These are phyloP conservation scores for Sprattus sprattus DNA, from an alignment of 2,113 vertebrate genomes.

Conservation along the genomic window DNA sequence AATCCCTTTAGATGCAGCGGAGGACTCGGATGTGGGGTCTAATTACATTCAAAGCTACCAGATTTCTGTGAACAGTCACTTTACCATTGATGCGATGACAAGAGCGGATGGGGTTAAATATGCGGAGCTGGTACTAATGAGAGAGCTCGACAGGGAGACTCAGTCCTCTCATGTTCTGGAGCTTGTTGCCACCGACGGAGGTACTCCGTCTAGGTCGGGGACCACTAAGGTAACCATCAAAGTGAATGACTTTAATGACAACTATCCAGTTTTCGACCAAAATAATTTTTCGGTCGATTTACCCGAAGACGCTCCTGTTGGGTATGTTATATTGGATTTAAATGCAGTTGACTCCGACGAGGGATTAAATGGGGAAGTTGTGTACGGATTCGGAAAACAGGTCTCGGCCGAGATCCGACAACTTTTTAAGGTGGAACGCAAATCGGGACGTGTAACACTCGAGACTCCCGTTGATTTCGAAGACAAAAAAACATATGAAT, in stretches of 20 bases:
- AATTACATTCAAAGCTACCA: conserved; percentile 92
- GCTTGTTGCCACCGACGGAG: conserved; percentile 88
- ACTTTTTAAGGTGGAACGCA: conserved; percentile 86
- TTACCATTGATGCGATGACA: conserved; percentile 85
- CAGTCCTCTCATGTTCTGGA: conserved; percentile 83
- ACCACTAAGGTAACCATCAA: conserved; percentile 81
- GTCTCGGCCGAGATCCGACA: conserved; percentile 81
- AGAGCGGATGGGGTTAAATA: conserved; percentile 91
- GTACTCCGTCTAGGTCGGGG: conserved; percentile 79
- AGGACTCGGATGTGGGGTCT: conserved; percentile 86
- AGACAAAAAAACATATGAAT: conserved; percentile 85
- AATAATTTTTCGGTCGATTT: conserved; percentile 82
- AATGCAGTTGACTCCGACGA: conserved; percentile 85
- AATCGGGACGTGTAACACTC: conserved; percentile 82
- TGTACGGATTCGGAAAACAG: conserved; percentile 86
- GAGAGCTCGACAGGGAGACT: conserved; percentile 87
- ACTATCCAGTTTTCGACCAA: conserved; percentile 88
- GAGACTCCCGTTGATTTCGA: conserved; percentile 85
- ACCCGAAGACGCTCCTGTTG: conserved; percentile 81
- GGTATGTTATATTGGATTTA: conserved; percentile 82
- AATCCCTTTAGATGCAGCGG: conserved; percentile 83
- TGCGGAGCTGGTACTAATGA: conserved; percentile 90
- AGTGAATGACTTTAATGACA: conserved; percentile 92
- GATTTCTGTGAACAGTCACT: conserved; percentile 88
- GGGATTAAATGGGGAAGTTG: conserved; percentile 86